Evolutionary conservation across 2,797 vertebrate species (phyloP), one percentile per base, ranked within the genome.

Genomic region (Lutjanus argentimaculatus): DNA sequence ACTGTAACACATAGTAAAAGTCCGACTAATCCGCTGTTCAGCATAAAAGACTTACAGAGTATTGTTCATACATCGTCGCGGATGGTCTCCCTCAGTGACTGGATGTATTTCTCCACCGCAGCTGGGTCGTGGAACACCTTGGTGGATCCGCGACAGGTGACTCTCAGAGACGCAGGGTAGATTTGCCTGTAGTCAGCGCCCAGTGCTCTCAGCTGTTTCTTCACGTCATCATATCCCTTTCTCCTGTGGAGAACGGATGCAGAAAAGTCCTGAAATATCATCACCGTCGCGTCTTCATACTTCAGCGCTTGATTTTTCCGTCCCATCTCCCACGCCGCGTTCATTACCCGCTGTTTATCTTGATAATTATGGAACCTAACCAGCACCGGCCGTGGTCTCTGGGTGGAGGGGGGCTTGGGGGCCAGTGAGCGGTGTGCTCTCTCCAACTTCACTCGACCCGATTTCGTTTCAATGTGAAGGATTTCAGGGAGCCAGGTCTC

Each of bases 231-330:
- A 2, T 45, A 43, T 63, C 42, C 19, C 40, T 63, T 62, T 45
- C 40, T 62, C 19, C 59, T 13, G 12, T 19, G 11, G 40, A 62
- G 6, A 45, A 63, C 1, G 40, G 40, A 62, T 62, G 40, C 19
- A 1, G 40, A 43, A n/a, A 62, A 62, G 40, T 62, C 59, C 40
- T 62, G 59, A 62, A 62, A 62, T 62, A 62, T 62, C 59, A 45
- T 16, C 19, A 21, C 46, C 22, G 22, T 49, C 9, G 42, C 40
- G 6, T 45, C 59, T 14, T 21, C 40, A 45, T 45, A 45, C 45
- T 63, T 63, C 42, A 22, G n/a, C 42, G 1, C 13, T 46, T 63
- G 40, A 46, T 63, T n/a, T 46, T 63, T 63, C n/a, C 19, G 2
- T 45, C 42, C 61, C 61, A 63, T 43, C 13, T 63, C n/a, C 61